These are phyloP conservation scores for Acanthurus tractus DNA, from an alignment of 2,797 vertebrate genomes.

Conservation along the genomic window DNA sequence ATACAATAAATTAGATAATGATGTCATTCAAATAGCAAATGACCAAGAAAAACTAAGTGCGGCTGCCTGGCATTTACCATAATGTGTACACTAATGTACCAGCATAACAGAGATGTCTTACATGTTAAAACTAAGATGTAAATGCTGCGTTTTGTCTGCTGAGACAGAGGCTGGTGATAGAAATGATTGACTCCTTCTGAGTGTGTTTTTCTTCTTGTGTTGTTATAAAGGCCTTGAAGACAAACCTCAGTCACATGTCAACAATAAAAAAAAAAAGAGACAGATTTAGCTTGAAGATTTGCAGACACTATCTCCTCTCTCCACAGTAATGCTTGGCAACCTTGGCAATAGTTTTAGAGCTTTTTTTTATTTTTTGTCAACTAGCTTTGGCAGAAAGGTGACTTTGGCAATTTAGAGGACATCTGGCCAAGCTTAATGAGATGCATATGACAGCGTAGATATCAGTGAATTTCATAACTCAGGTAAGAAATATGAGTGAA, in stretches of 20 bases:
- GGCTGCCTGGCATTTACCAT: not conserved
- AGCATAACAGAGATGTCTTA: not conserved
- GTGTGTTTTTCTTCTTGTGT: not conserved
- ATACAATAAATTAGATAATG: slow-evolving; percentile 27
- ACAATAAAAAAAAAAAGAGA: slow-evolving; percentile 27
- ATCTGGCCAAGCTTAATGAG: slow-evolving; percentile 28
- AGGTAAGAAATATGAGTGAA: slow-evolving; percentile 24
- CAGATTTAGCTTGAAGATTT: slow-evolving; percentile 5
- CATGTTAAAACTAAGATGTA: not conserved
- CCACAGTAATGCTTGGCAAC: not conserved
- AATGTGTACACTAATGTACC: not conserved
- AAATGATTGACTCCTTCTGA: slow-evolving; percentile 59
- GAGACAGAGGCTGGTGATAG: slow-evolving; percentile 12
- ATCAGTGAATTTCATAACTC: slow-evolving; percentile 11
- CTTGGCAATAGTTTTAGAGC: not conserved
- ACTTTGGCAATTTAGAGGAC: slow-evolving; percentile 20
- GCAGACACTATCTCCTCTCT: slow-evolving; percentile 1
- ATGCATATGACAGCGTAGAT: slow-evolving; percentile 13
- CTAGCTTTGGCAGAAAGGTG: slow-evolving; percentile 20
- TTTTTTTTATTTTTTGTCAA: slow-evolving; percentile 3
- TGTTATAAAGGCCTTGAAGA: slow-evolving; percentile 32
- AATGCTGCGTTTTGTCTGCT: slow-evolving; percentile 4
- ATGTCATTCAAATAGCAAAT: slow-evolving; percentile 34
- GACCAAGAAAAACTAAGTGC: not conserved
- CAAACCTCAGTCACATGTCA: slow-evolving; percentile 19